A percentile compares a stretch with the other conserved stretches of the same genome.
Evolutionary conservation across 2,888 invertebrate genomes (phyloP).

Genomic region (Leptura quadrifasciata): DNA sequence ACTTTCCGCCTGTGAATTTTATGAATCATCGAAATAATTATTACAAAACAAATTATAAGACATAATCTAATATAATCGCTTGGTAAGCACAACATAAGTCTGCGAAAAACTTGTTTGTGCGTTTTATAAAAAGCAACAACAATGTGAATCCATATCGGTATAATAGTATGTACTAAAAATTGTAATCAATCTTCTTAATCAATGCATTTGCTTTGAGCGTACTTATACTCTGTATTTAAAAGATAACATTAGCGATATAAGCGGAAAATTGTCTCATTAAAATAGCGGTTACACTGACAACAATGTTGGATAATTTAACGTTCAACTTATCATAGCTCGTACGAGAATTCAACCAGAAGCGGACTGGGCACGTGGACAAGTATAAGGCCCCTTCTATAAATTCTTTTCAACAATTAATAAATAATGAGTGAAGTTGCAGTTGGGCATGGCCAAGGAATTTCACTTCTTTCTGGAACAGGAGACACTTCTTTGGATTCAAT

Average conservation of each 20-base stretch:
- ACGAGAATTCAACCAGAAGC: not conserved
- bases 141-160: not conserved
- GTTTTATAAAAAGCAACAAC: not conserved
- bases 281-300: not conserved
- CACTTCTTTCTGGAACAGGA: too few relatives aligned
- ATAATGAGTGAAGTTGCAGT: too few relatives aligned
- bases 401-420: too few relatives aligned
- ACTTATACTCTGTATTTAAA: not conserved
- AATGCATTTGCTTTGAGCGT: not conserved
- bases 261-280: conserved; percentile 7
- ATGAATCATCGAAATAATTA: not conserved
- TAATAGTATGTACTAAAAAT: not conserved
- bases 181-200: conserved; percentile 1
- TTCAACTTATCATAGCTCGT: not conserved
- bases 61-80: not conserved
- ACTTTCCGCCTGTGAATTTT: too few relatives aligned
- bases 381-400: too few relatives aligned
- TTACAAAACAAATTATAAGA: not conserved
- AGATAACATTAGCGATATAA: not conserved
- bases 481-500: too few relatives aligned
- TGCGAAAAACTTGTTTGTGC: conserved; percentile 1
- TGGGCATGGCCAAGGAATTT: too few relatives aligned
- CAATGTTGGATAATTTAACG: not conserved
- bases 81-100: not conserved
- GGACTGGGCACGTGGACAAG: too few relatives aligned